Evolutionary conservation across 2,797 vertebrate species (phyloP).

Genomic region (Clarias laeviceps): DNA sequence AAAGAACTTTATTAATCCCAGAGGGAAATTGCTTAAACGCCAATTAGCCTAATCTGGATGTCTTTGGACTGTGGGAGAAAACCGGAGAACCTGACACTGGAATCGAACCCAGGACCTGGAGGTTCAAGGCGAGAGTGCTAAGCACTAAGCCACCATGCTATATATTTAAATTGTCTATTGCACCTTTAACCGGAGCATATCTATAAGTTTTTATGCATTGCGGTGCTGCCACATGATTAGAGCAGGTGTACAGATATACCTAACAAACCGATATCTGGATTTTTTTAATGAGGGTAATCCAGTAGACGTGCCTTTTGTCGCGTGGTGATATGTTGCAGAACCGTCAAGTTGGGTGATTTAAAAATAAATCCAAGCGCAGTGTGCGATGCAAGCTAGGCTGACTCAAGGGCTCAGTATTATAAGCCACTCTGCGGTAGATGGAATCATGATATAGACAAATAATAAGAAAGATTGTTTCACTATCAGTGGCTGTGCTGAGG

Average conservation of each 20-base stretch:
- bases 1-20: too few relatives aligned
- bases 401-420: not conserved
- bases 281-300: not conserved
- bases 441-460: not conserved
- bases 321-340: not conserved
- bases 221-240: not conserved
- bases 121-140: too few relatives aligned
- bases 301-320: not conserved
- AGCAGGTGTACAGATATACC: not conserved
- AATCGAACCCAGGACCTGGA: too few relatives aligned
- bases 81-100: too few relatives aligned
- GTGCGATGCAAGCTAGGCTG: not conserved
- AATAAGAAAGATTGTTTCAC: not conserved
- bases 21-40: too few relatives aligned
- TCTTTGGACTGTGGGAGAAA: too few relatives aligned
- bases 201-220: not conserved
- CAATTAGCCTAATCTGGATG: too few relatives aligned
- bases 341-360: not conserved
- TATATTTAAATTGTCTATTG: not conserved
- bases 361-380: not conserved
- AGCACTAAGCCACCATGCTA: too few relatives aligned
- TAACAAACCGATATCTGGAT: not conserved
- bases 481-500: constrained; percentile 10
- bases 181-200: not conserved
- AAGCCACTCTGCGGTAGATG: not conserved